These are phyloP conservation scores for Phyto melanocephala DNA, from an alignment of 2,888 invertebrate species.

Conservation along the genomic window DNA sequence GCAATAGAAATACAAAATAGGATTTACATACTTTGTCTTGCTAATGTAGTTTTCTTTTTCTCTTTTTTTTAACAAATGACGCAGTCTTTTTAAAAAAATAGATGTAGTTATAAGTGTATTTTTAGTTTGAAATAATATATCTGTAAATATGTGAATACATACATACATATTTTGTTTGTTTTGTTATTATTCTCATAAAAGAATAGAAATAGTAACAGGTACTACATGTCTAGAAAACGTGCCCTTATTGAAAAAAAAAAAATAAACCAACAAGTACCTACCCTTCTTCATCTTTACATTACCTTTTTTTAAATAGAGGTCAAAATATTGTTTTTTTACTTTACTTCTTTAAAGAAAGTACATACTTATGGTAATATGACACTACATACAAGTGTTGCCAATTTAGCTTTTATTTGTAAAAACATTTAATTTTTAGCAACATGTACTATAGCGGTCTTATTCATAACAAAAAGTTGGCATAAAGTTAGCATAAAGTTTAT, in stretches of 20 bases:
- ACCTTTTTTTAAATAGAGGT: constrained; percentile 46
- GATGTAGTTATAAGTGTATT: no score
- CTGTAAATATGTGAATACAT: no score
- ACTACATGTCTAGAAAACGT: constrained; percentile 36
- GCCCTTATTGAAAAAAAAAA: constrained; percentile 24
- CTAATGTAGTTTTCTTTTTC: not conserved
- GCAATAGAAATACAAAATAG: no score
- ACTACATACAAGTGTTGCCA: constrained; percentile 39
- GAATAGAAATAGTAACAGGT: not conserved
- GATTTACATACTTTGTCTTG: no score
- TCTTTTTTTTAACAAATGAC: not conserved
- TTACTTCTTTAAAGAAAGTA: not conserved
- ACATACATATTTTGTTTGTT: not conserved
- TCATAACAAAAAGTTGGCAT: no score
- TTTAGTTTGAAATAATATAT: no score
- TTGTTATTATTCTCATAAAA: constrained; percentile 6
- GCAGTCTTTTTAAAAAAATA: not conserved
- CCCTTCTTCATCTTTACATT: constrained; percentile 1
- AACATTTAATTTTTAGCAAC: not conserved
- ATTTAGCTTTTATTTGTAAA: constrained; percentile 25
- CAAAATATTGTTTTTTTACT: constrained; percentile 41
- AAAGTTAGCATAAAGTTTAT: no score
- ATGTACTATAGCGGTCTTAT: no score
- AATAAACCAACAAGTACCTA: not conserved
- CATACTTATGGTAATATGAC: no score